Percentiles rank a stretch among this genome's conserved stretches.
These are phyloP conservation scores for Antheraea pernyi DNA, from an alignment of 1,140 invertebrate genomes.

Conservation along the genomic window DNA sequence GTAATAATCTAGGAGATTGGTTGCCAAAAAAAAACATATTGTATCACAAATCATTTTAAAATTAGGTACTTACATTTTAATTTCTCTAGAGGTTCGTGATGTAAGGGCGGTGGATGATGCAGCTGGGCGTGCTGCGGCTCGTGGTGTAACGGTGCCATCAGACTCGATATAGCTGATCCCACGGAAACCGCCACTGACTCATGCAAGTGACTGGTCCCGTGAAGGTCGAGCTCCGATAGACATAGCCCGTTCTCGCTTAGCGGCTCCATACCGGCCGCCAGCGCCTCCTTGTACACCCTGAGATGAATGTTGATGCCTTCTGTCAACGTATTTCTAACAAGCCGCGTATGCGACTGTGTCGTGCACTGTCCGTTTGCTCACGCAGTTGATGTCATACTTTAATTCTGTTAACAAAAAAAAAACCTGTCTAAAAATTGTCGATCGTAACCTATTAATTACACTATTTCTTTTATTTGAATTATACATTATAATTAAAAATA, in stretches of 20 bases:
- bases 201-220: constrained; percentile 73
- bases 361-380: constrained; percentile 16
- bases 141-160: constrained; percentile 82
- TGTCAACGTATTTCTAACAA: constrained; percentile 29
- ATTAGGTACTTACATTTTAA: constrained; percentile 85
- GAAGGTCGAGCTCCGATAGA: constrained; percentile 84
- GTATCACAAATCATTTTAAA: too few relatives aligned
- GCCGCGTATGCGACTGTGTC: constrained; percentile 36
- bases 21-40: too few relatives aligned
- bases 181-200: constrained; percentile 82
- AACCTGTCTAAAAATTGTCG: neutral
- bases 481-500: too few relatives aligned
- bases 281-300: constrained; percentile 79
- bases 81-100: constrained; percentile 90
- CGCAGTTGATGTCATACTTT: constrained; percentile 28
- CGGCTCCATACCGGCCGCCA: constrained; percentile 82
- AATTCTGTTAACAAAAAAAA: constrained; percentile 19
- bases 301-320: constrained; percentile 75
- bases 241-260: constrained; percentile 84
- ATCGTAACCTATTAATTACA: neutral
- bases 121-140: constrained; percentile 81
- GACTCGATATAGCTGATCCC: constrained; percentile 83
- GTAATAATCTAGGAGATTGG: too few relatives aligned
- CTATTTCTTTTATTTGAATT: too few relatives aligned
- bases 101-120: constrained; percentile 81